Conservation (phyloP, 2,797 vertebrate species). For the Lateolabrax maculatus region DNA sequence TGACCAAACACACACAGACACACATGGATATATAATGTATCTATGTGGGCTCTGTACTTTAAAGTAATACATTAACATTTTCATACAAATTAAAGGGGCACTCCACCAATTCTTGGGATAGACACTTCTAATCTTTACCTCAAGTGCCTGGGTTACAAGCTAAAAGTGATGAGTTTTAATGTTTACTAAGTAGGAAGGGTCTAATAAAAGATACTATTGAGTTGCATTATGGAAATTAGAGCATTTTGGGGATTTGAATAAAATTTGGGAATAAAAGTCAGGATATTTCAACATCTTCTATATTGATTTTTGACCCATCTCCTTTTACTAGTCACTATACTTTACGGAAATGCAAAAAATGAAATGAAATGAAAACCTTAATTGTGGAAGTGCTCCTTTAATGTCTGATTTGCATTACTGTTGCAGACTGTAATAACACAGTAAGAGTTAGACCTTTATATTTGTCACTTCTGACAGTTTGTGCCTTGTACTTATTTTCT, state of each 20-base stretch:
- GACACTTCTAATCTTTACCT: too few species aligned
- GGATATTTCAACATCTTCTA: not conserved
- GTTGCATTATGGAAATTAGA: not conserved
- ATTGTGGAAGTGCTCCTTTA: conserved; percentile 18
- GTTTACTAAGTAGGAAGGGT: not conserved
- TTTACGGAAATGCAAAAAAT: not conserved
- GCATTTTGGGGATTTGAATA: not conserved
- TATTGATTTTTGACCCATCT: not conserved
- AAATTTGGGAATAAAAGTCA: not conserved
- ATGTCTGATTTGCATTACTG: conserved; percentile 1
- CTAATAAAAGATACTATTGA: not conserved
- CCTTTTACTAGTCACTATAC: not conserved
- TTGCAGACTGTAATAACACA: conserved; percentile 1
- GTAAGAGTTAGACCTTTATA: not conserved
- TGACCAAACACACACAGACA: conserved; percentile 48
- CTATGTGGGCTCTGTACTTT: not conserved
- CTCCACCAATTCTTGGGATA: not conserved
- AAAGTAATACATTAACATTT: not conserved
- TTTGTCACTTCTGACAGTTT: conserved; percentile 10
- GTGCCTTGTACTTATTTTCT: not conserved
- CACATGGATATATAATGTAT: conserved; percentile 12
- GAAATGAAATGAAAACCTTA: too few species aligned
- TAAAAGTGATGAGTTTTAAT: too few species aligned
- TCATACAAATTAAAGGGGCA: conserved; percentile 30
- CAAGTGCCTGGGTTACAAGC: too few species aligned